These are phyloP conservation scores for Cariama cristata DNA, from an alignment of 2,113 vertebrate species.

Conservation along the genomic window DNA sequence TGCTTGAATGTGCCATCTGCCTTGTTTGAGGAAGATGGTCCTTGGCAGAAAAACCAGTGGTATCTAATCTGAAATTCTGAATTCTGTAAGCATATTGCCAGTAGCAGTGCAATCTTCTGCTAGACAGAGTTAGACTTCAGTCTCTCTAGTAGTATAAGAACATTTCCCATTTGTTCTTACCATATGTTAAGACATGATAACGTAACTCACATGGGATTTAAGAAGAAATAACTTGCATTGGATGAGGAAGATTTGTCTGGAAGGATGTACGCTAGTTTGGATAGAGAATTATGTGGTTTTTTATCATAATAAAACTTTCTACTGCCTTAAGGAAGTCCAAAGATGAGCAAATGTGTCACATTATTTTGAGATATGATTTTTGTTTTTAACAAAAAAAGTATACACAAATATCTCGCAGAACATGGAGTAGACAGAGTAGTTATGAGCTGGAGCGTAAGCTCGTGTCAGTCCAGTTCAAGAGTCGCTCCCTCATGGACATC, in stretches of 20 bases:
- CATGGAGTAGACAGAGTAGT: background rate
- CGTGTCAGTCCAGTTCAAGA: background rate
- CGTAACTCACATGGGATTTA: background rate
- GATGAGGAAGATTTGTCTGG: background rate
- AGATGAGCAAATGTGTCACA: background rate
- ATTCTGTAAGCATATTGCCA: conserved; percentile 28
- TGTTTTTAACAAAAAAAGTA: background rate
- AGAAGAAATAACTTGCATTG: background rate
- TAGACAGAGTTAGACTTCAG: conserved; percentile 39
- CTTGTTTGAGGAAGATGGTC: conserved; percentile 16
- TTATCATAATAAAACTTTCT: background rate
- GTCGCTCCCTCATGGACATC: background rate
- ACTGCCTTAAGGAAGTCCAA: background rate
- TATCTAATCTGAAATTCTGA: conserved; percentile 52
- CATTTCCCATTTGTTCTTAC: conserved; percentile 15
- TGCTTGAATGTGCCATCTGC: conserved; percentile 28
- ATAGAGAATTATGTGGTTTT: background rate
- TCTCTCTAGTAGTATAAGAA: conserved; percentile 20
- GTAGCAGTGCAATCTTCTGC: conserved; percentile 13
- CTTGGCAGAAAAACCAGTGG: conserved; percentile 15
- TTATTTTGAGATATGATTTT: background rate
- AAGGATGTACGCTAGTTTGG: background rate
- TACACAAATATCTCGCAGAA: background rate
- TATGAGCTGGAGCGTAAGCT: background rate
- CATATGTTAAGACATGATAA: conserved; percentile 13